Evolutionary conservation across 2,888 invertebrate genomes (phyloP), one percentile per base, ranked within the genome.

Genomic region (Noctua janthina): DNA sequence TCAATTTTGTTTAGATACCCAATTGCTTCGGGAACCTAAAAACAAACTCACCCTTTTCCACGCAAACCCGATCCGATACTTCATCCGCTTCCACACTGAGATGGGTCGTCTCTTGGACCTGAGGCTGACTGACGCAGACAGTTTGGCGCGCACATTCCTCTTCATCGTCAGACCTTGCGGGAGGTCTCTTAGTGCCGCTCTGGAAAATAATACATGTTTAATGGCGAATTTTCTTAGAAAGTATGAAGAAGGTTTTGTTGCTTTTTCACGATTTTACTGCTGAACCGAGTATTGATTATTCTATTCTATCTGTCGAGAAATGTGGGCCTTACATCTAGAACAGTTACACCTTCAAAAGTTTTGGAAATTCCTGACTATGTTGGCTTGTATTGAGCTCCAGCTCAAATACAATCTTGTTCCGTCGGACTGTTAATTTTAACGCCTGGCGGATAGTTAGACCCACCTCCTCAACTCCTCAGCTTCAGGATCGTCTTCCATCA

Each of bases 161-260:
- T 98, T 98, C 90, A 98, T 97, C 2, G 98, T 97, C 79, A 98
- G 93, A 68, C 98, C 97, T 91, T 98, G 98, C 0, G 98, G 98
- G 91, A 98, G 97, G 80, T 98, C 98, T 69, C 98, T 96, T 64
- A 98, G 93, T 0, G 98, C 98, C 87, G 98, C 98, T 88, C 98
- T 98, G 89, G 20, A 94, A 43, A 84, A 68, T 15, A 29, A 64
- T 1, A 39, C 11, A 46, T 7, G 4, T 29, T 29, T 67, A 0
- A 23, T 59, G 15, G 20, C 0, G 35, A 13, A 15, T 39, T 39
- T 39, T 11, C 35, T 66, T 39, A 66, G 5, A 66, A 11, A 66
- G 10, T 20, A 39, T 64, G 1, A 66, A 64, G 10, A 66, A 66
- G 4, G 35, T 39, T 20, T 66, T 20, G 20, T 10, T 1, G 66